These are phyloP conservation scores for Stenchaetothrips biformis DNA, from an alignment of 2,888 invertebrate genomes.

Conservation along the genomic window DNA sequence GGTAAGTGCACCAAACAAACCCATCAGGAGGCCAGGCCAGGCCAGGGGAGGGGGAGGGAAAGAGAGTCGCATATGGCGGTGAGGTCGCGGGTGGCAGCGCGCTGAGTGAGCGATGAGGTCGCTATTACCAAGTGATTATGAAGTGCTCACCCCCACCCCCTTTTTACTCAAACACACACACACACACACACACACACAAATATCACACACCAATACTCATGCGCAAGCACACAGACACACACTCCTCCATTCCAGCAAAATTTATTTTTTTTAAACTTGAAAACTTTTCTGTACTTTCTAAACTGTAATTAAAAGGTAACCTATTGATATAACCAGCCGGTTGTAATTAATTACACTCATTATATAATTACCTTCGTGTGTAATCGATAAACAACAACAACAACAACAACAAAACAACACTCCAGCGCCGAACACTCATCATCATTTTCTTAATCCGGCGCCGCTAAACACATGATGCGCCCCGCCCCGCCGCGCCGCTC, in stretches of 20 bases:
- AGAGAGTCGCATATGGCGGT: neutral
- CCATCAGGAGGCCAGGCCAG: slow-evolving; percentile 3
- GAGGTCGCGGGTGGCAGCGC: neutral
- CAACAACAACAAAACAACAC: too few species aligned
- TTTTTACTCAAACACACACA: neutral
- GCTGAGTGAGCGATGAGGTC: slow-evolving; percentile 3
- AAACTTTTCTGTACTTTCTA: neutral
- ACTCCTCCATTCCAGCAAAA: neutral
- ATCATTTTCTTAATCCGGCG: too few species aligned
- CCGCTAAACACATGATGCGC: neutral
- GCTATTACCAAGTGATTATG: slow-evolving; percentile 19
- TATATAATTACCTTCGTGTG: too few species aligned
- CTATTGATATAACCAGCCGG: too few species aligned
- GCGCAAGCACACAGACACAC: neutral
- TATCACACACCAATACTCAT: neutral
- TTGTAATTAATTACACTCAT: too few species aligned
- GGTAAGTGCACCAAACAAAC: slow-evolving; percentile 2
- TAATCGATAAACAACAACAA: too few species aligned
- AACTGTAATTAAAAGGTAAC: neutral
- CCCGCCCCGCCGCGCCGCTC: neutral
- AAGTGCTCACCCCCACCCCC: neutral
- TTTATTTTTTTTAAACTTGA: neutral
- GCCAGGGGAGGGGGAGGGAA: neutral
- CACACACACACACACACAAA: neutral
- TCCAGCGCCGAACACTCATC: too few species aligned